These are phyloP conservation scores for Hippocampus mohnikei DNA, from an alignment of 2,113 vertebrate genomes.

Conservation along the genomic window DNA sequence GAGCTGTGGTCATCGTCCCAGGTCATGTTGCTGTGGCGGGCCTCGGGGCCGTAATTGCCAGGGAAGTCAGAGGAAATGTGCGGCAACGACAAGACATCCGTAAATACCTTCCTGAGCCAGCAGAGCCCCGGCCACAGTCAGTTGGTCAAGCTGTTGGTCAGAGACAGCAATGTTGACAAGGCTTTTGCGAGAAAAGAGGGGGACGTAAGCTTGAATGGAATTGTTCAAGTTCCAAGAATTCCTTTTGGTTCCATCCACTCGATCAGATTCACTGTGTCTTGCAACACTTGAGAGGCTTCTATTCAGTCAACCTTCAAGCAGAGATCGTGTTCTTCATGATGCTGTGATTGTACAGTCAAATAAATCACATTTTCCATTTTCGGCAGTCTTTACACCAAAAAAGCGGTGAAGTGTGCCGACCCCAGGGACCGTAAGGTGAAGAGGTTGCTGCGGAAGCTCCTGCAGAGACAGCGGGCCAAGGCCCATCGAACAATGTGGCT, in stretches of 20 bases:
- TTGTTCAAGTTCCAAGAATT: constrained; percentile 15
- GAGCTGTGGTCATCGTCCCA: constrained; percentile 66
- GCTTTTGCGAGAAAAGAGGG: constrained; percentile 15
- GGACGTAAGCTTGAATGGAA: constrained; percentile 35
- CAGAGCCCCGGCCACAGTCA: constrained; percentile 47
- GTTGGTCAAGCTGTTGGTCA: constrained; percentile 51
- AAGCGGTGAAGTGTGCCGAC: constrained; percentile 76
- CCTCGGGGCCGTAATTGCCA: constrained; percentile 59
- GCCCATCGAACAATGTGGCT: constrained; percentile 66
- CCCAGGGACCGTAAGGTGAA: constrained; percentile 75
- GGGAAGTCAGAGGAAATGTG: constrained; percentile 66
- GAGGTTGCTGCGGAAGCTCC: constrained; percentile 74
- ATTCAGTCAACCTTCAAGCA: neutral
- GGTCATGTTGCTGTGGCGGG: constrained; percentile 68
- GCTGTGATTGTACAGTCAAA: constrained; percentile 1
- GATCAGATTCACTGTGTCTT: neutral
- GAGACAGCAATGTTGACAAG: constrained; percentile 13
- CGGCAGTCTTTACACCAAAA: constrained; percentile 77
- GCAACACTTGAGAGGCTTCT: neutral
- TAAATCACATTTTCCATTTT: constrained; percentile 17
- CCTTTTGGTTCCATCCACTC: neutral
- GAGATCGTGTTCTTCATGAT: neutral
- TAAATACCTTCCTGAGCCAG: constrained; percentile 55
- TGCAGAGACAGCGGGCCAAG: constrained; percentile 64
- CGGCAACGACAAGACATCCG: constrained; percentile 60